phyloP scores from a whole-genome alignment of 2,113 vertebrate species.

The Sebastes fasciatus region DNA sequence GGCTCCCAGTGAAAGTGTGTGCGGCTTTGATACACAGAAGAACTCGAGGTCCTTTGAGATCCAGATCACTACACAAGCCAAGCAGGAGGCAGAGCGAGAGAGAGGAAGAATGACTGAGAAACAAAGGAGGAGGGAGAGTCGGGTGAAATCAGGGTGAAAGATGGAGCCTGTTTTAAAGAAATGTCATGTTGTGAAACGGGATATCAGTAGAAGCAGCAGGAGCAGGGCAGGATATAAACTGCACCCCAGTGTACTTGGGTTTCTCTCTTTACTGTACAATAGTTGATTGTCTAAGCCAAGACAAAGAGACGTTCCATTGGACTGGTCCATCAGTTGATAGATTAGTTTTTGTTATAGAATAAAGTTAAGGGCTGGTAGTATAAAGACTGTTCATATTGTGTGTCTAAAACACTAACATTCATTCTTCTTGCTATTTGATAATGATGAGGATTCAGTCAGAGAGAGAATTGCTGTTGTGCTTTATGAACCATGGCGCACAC shows the following conservation, averaged over 20 bases:
- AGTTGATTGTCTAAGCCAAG: slow-evolving; percentile 40
- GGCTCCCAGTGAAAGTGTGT: slow-evolving; percentile 73
- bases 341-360: neutral
- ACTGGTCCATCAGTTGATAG: neutral
- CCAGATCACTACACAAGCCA: slow-evolving; percentile 60
- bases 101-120: slow-evolving; percentile 54
- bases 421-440: neutral
- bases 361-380: neutral
- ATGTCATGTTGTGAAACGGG: slow-evolving; percentile 69
- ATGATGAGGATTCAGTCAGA: neutral
- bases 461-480: neutral
- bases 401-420: neutral
- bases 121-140: slow-evolving; percentile 34
- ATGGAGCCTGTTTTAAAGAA: slow-evolving; percentile 62
- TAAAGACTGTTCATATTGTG: neutral
- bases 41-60: slow-evolving; percentile 69
- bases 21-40: slow-evolving; percentile 68
- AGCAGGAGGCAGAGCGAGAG: slow-evolving; percentile 58
- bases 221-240: slow-evolving; percentile 35
- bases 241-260: slow-evolving; percentile 28
- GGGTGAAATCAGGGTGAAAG: slow-evolving; percentile 70
- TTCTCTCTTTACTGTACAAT: slow-evolving; percentile 34
- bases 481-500: neutral
- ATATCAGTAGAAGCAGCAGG: slow-evolving; percentile 64
- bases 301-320: slow-evolving; percentile 30